Conservation (phyloP, 2,888 invertebrate species). For the Entomobrya proxima region DNA sequence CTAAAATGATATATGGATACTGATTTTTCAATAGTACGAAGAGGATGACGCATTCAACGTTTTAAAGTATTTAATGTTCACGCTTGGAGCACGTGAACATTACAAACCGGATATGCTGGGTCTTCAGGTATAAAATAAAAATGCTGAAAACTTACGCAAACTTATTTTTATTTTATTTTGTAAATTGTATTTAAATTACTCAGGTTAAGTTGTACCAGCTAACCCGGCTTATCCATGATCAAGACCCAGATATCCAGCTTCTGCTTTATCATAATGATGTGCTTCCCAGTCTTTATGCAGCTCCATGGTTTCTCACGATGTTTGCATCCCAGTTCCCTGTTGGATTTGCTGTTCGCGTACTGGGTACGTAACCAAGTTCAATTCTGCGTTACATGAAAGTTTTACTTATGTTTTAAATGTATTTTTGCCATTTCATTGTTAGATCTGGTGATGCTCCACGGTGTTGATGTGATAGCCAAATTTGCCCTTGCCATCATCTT, state of each 20-base stretch:
- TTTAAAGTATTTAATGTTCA: slow-evolving; percentile 93
- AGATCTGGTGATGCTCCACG: slow-evolving; percentile 94
- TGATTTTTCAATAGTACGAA: slow-evolving; percentile 84
- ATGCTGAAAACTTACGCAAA: neutral
- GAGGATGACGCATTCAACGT: slow-evolving; percentile 93
- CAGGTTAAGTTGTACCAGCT: slow-evolving; percentile 91
- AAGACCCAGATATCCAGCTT: slow-evolving; percentile 90
- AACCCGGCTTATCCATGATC: slow-evolving; percentile 92
- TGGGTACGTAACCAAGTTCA: slow-evolving; percentile 82
- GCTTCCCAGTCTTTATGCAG: slow-evolving; percentile 95
- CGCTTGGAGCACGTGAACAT: slow-evolving; percentile 89
- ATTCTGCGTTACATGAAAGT: too few relatives aligned
- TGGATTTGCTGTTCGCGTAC: slow-evolving; percentile 95
- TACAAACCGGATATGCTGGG: slow-evolving; percentile 97
- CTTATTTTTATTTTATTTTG: neutral
- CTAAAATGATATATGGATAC: neutral
- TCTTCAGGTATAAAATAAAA: slow-evolving; percentile 83
- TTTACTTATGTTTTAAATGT: too few relatives aligned
- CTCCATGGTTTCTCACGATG: slow-evolving; percentile 96
- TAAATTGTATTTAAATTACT: neutral
- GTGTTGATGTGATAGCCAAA: slow-evolving; percentile 92
- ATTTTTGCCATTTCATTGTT: slow-evolving; percentile 79
- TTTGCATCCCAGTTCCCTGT: slow-evolving; percentile 98
- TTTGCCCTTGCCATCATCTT: slow-evolving; percentile 90
- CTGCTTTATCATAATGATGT: slow-evolving; percentile 88